A percentile compares a stretch with the other conserved stretches of the same genome.
phyloP scores from a whole-genome alignment of 2,113 vertebrate species.

The Vulpes ferrilata region DNA sequence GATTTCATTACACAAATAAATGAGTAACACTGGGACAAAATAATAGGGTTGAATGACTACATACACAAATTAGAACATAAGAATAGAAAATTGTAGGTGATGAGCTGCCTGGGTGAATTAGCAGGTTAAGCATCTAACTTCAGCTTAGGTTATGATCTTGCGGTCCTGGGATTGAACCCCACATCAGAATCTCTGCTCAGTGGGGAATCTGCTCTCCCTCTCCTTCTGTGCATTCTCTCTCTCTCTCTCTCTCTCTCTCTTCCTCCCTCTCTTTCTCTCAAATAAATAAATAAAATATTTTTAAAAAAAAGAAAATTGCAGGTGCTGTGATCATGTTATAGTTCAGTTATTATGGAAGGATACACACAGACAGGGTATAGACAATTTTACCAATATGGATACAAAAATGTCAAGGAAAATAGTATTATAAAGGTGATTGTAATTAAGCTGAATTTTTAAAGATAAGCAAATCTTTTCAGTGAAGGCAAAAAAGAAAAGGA shows the following conservation, averaged over 20 bases:
- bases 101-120: neutral
- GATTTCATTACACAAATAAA: neutral
- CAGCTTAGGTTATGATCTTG: neutral
- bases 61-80: neutral
- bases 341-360: neutral
- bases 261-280: neutral
- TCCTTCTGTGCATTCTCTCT: neutral
- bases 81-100: neutral
- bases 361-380: neutral
- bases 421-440: neutral
- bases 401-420: neutral
- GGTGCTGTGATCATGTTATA: too few relatives aligned
- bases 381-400: neutral
- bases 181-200: neutral
- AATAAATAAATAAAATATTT: neutral
- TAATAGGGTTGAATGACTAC: neutral
- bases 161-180: neutral
- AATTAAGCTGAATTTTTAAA: neutral
- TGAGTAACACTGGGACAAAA: neutral
- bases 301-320: neutral
- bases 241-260: neutral
- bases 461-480: neutral
- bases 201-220: neutral
- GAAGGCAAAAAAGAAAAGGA: neutral
- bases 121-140: neutral